A percentile compares a stretch with the other conserved stretches of the same genome.
Conservation (phyloP, 2,113 vertebrate species). For the Heliornis fulica region DNA sequence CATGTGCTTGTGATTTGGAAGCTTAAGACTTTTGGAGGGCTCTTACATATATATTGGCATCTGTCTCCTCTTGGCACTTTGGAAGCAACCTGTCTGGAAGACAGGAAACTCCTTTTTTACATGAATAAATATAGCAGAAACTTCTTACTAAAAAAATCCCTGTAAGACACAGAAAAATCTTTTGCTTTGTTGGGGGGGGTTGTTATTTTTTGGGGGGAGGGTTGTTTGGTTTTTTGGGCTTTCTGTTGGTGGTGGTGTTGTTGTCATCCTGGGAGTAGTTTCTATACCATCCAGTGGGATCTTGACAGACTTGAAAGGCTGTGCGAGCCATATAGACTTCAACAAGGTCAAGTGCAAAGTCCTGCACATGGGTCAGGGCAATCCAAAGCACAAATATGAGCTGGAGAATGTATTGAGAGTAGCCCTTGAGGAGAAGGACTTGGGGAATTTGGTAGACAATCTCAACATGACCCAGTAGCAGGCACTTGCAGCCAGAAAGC, state of each 20-base stretch:
- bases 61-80: not conserved
- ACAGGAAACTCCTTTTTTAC: not conserved
- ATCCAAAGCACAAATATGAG: no score
- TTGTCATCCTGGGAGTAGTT: not conserved
- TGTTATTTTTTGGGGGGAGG: not conserved
- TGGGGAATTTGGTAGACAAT: no score
- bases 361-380: no score
- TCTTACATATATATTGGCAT: not conserved
- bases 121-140: not conserved
- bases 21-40: not conserved
- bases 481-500: no score
- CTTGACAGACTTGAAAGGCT: no score
- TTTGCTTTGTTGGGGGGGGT: not conserved
- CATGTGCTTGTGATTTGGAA: not conserved
- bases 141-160: not conserved
- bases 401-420: no score
- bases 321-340: no score
- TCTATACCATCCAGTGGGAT: no score
- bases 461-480: no score
- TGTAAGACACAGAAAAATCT: not conserved
- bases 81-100: not conserved
- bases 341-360: no score
- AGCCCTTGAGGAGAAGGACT: no score
- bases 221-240: no score
- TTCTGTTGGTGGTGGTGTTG: not conserved